Evolutionary conservation across 2,888 invertebrate genomes (phyloP), one percentile per base, ranked within the genome.

Genomic region (Tenthredo amoena): DNA sequence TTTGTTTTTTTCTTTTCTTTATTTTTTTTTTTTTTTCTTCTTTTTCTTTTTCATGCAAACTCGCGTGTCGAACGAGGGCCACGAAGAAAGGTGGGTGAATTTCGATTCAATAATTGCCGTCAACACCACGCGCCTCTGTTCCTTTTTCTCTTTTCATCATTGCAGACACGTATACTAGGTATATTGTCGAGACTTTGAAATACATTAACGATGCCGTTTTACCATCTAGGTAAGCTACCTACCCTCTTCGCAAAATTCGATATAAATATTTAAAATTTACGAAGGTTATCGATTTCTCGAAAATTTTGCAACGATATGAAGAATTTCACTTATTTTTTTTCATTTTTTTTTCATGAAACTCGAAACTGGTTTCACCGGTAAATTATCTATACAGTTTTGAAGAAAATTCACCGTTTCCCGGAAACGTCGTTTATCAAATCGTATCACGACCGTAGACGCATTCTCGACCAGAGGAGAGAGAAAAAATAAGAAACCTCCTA

Each of bases 81-180:
- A 26, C 62, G 26, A 58, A 58, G 7, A 58, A 58, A 6, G 21
- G 21, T 26, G 62, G 62, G 26, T 55, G 7, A n/a, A 55, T 71
- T 71, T 34, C 34, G 71, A 71, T 71, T 40, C 37, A 71, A 71
- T 71, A 71, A 71, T 71, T 71, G 40, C 71, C 71, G 71, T 71
- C 71, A 71, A 71, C 71, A 71, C 71, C 71, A 71, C 71, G 71
- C 71, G 71, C 71, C 71, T 12, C 71, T 71, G 40, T 71, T 40
- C 31, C 21, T 37, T 37, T n/a, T 71, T 71, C 37, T 31, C 37
- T n/a, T 71, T 37, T 31, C 37, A 71, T 71, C 34, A 18, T 58
- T 55, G 9, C 21, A 21, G 21, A 26, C 21, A 58, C 9, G 9
- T 21, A 26, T 58, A 21, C 6, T 47, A 47, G 1, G 0, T 26